A percentile compares a stretch with the other conserved stretches of the same genome.
Evolutionary conservation across 2,113 vertebrate genomes (phyloP).

Genomic region (Indicator indicator): DNA sequence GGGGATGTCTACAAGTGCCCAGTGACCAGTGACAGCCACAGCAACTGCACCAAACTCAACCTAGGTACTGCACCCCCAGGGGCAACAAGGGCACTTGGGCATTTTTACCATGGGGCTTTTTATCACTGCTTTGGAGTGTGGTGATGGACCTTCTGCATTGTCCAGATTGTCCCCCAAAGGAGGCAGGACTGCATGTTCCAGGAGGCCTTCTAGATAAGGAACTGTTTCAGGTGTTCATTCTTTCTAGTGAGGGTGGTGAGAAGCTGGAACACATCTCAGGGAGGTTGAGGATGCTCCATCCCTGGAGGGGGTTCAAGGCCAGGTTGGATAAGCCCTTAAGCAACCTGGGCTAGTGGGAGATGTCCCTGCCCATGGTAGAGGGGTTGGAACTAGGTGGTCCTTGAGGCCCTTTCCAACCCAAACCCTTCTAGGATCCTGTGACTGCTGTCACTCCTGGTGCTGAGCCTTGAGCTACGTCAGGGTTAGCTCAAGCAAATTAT

Average conservation of each 20-base stretch:
- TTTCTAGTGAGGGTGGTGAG: too few species aligned
- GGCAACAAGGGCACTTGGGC: neutral
- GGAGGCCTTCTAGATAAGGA: neutral
- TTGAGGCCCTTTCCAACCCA: too few species aligned
- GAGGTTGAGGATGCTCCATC: too few species aligned
- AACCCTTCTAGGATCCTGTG: too few species aligned
- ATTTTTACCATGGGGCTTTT: fast-evolving
- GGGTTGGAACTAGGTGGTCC: too few species aligned
- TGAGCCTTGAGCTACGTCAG: neutral
- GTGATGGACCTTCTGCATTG: fast-evolving
- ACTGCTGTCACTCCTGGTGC: fast-evolving
- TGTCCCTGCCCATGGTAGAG: too few species aligned
- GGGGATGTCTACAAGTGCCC: constrained; percentile 96
- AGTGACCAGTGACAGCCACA: constrained; percentile 75
- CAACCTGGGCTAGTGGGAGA: too few species aligned
- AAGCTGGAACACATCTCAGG: too few species aligned
- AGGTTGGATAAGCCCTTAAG: too few species aligned
- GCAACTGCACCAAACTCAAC: constrained; percentile 93
- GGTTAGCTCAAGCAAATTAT: neutral
- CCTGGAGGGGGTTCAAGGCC: too few species aligned
- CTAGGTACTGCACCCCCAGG: constrained; percentile 76
- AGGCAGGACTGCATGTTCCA: fast-evolving
- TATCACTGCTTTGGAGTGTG: neutral
- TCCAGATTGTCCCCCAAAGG: neutral
- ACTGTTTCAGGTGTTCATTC: neutral